phyloP scores from a whole-genome alignment of 1,140 invertebrate genomes.

The Akabosia matsudoensis region DNA sequence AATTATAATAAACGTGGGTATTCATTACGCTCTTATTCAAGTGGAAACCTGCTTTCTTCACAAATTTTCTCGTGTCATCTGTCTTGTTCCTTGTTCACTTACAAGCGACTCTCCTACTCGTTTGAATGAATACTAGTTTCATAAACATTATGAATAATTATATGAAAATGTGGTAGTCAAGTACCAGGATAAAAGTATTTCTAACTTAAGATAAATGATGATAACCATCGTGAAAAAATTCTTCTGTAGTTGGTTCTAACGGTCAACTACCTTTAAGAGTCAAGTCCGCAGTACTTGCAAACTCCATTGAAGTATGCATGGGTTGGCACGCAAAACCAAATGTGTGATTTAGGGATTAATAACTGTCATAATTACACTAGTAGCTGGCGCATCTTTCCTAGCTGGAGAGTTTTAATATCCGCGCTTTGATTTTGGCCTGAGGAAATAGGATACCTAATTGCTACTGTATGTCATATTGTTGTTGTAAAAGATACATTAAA shows the following conservation, averaged over 20 bases:
- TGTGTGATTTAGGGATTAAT: constrained; percentile 7
- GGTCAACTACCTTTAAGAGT: too few species aligned
- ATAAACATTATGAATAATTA: neutral
- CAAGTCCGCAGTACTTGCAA: too few species aligned
- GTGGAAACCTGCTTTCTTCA: constrained; percentile 7
- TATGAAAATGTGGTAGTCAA: neutral
- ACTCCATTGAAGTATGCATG: too few species aligned
- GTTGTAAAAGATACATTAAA: neutral
- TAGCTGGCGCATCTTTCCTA: too few species aligned
- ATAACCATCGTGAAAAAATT: too few species aligned
- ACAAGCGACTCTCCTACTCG: neutral
- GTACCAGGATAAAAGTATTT: too few species aligned
- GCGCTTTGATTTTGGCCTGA: neutral
- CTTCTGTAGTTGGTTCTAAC: too few species aligned
- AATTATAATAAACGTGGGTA: too few species aligned
- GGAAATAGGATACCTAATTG: neutral
- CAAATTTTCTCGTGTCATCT: neutral
- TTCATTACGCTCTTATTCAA: neutral
- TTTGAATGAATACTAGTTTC: neutral
- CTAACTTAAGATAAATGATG: too few species aligned
- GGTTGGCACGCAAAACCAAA: neutral
- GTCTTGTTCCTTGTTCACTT: neutral
- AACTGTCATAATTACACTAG: constrained; percentile 7
- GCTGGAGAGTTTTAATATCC: too few species aligned
- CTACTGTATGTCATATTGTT: neutral